Base-by-base conservation (phyloP, 1,140 invertebrate genomes). In the Andrena cerasifolii region DNA sequence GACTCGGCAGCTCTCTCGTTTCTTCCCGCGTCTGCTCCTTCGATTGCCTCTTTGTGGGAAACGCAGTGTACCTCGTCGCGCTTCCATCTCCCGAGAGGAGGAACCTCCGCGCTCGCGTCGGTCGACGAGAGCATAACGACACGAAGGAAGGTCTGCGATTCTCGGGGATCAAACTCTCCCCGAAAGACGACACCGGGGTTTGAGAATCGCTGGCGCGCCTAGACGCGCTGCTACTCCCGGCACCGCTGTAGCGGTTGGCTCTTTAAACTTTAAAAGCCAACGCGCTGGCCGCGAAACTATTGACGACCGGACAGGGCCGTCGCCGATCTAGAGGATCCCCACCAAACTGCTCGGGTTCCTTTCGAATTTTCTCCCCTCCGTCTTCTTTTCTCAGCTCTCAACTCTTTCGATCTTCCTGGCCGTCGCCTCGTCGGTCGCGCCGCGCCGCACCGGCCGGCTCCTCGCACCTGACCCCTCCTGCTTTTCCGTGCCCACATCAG, bases 231-330 rank as follows among this genome's bases (percentile, higher is more conserved):
- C 33, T 76, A 67, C 63, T 58, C 61, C 53, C 54, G 49, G 45
- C 70, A 53, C 28, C 71, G 53, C 24, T 56, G 67, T 53, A 28
- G 68, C 80, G 83, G 83, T 89, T 84, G 89, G 90, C 88, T 91
- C 90, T 92, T 91, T 91, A 91, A 92, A 92, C 82, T 92, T 92
- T 92, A 92, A 92, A 92, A 91, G 89, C 89, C 89, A 88, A 78
- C 80, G 77, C 82, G 79, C 63, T 43, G 77, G 65, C 81, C 74
- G 89, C 78, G 71, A 85, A 88, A 86, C 80, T 90, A 88, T 89
- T 88, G 87, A 87, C 87, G 71, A 67, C 45, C 79, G 82, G 58
- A 80, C 78, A 80, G 78, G 82, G 51, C 51, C 45, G 67, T 56
- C 66, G 54, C 54, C 40, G 66, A 53, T 68, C 51, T 31, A 24